A percentile compares a stretch with the other conserved stretches of the same genome.
Evolutionary conservation across 2,888 invertebrate species (phyloP).

Genomic region (Hirtodrosophila confusa): DNA sequence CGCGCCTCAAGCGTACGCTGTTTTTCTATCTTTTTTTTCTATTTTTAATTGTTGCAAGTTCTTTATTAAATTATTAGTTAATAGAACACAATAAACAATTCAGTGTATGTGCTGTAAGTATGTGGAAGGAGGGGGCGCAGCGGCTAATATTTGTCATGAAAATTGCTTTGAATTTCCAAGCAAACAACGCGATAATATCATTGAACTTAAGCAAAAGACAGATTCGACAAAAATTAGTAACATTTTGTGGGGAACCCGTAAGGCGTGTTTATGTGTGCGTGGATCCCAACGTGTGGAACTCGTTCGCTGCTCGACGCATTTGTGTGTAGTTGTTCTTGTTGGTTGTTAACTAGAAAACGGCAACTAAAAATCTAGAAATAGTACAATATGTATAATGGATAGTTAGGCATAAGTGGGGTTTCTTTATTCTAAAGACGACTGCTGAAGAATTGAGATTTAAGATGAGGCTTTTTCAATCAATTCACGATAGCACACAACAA

Average conservation of each 20-base stretch:
- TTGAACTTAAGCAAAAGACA: constrained; percentile 50
- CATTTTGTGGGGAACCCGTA: constrained; percentile 45
- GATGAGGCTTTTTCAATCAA: constrained; percentile 35
- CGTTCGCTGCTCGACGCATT: constrained; percentile 48
- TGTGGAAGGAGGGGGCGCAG: not conserved
- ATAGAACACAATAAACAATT: constrained; percentile 43
- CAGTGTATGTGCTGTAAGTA: constrained; percentile 6
- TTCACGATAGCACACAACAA: constrained; percentile 48
- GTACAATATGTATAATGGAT: constrained; percentile 57
- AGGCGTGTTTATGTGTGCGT: constrained; percentile 34
- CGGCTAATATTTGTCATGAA: constrained; percentile 19
- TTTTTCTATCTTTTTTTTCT: constrained; percentile 27
- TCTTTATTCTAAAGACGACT: constrained; percentile 19
- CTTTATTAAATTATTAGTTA: constrained; percentile 29
- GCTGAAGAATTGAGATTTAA: constrained; percentile 34
- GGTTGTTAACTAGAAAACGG: constrained; percentile 44
- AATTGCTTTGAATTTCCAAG: constrained; percentile 23
- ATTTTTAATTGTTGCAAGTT: constrained; percentile 22
- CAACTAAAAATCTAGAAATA: constrained; percentile 76
- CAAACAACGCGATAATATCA: constrained; percentile 59
- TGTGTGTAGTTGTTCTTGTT: constrained; percentile 35
- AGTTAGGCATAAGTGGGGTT: constrained; percentile 42
- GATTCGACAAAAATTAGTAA: constrained; percentile 62
- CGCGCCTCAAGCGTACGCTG: constrained; percentile 60
- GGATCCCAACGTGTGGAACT: constrained; percentile 51